phyloP scores from a whole-genome alignment of 2,797 vertebrate genomes.

The Pangasius mekongensis region DNA sequence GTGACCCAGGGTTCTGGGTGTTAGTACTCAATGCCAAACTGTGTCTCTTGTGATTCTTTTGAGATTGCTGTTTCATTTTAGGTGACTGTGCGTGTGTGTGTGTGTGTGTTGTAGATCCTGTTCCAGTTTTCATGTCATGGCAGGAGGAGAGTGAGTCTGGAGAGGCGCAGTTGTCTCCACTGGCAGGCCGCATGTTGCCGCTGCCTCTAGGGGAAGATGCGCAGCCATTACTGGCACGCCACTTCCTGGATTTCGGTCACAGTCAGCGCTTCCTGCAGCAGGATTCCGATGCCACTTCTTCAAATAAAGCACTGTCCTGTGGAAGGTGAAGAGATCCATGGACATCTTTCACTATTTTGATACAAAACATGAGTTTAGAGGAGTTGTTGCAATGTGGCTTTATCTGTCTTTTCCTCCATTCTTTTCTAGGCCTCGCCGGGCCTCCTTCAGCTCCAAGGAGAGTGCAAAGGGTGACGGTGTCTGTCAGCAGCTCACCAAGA shows the following conservation, averaged over 20 bases:
- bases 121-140: slow-evolving; percentile 95
- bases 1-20: neutral
- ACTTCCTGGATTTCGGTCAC: slow-evolving; percentile 94
- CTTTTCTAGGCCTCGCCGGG: slow-evolving; percentile 83
- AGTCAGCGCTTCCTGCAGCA: slow-evolving; percentile 92
- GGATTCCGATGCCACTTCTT: slow-evolving; percentile 83
- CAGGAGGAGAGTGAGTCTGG: slow-evolving; percentile 92
- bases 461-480: slow-evolving; percentile 85
- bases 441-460: slow-evolving; percentile 91
- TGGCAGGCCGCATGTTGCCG: slow-evolving; percentile 91
- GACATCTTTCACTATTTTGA: neutral
- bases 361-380: neutral
- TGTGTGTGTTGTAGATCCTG: slow-evolving; percentile 80
- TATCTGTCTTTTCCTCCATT: neutral
- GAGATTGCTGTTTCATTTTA: neutral
- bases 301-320: slow-evolving; percentile 87
- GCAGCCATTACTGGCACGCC: slow-evolving; percentile 85
- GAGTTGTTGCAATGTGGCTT: neutral
- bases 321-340: slow-evolving; percentile 75
- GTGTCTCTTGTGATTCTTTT: neutral
- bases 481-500: slow-evolving; percentile 93
- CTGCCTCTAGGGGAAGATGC: slow-evolving; percentile 86
- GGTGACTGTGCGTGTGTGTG: slow-evolving; percentile 5
- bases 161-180: slow-evolving; percentile 93
- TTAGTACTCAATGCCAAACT: neutral